Base-by-base conservation (phyloP, 2,888 invertebrate species). In the Gerris lacustris region DNA sequence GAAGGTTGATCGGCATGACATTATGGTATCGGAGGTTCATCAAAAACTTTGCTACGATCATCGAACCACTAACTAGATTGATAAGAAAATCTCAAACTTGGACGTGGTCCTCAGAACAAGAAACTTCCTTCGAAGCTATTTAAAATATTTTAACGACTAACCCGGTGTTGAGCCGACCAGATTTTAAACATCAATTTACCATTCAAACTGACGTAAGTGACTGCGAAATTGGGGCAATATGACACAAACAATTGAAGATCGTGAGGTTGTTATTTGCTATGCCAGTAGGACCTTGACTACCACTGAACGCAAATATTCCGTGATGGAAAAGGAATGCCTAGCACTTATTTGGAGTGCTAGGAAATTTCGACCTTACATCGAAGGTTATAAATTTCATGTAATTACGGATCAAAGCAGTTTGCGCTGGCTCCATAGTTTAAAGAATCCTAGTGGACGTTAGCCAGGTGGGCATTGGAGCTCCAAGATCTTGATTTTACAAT, bases 391-490 rank as follows among this genome's bases (percentile, higher is more conserved):
- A 1, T 78, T 78, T 64, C 75, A 68, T 5, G 77, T 78, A 0
- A 73, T 78, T 0, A 78, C 76, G 0, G 76, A 78, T 62, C 75
- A 77, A 18, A 55, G 70, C 11, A 75, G 74, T 45, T 66, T 77
- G 0, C 62, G 68, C 0, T 77, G 76, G 77, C 67, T 77, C 6
- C 73, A 73, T 44, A 73, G 67, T 11, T 17, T 75, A 5, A 75
- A 77, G 6, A 72, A 74, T 17, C 77, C 77, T 0, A 70, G 70
- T 0, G 75, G 76, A 9, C 70, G 74, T 6, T 77, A 64, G 75
- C 76, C 2, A 45, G 76, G 6, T 77, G 76, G 76, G 72, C 74
- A 6, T 66, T 76, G 5, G 70, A 74, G 44, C 55, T 77, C 2
- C 73, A 73, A 43, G 72, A 73, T 43, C 74, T 71, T 43, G 67